A percentile compares a stretch with the other conserved stretches of the same genome.
Conservation (phyloP, 2,797 vertebrate genomes). For the Vespertilio murinus region DNA sequence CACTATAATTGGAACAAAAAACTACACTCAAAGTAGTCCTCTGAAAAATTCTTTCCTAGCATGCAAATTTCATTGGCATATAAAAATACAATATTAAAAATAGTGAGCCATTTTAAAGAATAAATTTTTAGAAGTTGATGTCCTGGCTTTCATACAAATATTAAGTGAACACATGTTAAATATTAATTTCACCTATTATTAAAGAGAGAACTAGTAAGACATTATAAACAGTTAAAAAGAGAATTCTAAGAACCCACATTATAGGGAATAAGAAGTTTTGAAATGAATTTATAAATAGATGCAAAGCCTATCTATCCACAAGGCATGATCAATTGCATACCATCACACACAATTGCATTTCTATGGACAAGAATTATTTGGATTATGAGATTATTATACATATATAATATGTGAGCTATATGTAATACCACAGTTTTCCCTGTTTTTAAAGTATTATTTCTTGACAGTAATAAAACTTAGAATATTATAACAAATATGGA, state of each 20-base stretch:
- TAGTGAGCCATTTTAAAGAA: background rate
- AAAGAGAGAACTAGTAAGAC: background rate
- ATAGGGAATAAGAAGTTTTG: background rate
- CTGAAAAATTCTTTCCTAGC: background rate
- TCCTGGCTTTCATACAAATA: background rate
- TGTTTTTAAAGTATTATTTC: background rate
- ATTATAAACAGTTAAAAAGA: background rate
- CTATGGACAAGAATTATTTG: background rate
- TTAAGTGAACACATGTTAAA: background rate
- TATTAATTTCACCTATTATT: constrained; percentile 2
- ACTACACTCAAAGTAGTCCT: background rate
- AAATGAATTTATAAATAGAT: constrained; percentile 13
- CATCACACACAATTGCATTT: background rate
- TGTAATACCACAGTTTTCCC: background rate
- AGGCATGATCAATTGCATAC: background rate
- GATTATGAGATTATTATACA: background rate
- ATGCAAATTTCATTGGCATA: background rate
- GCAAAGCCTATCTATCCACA: background rate
- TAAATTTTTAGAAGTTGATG: background rate
- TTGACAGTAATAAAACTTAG: background rate
- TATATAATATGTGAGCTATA: background rate
- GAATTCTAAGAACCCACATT: background rate
- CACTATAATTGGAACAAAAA: background rate
- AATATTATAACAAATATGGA: background rate
- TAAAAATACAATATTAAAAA: background rate